Conservation (phyloP, 2,888 invertebrate genomes). For the Peribatodes rhomboidaria region DNA sequence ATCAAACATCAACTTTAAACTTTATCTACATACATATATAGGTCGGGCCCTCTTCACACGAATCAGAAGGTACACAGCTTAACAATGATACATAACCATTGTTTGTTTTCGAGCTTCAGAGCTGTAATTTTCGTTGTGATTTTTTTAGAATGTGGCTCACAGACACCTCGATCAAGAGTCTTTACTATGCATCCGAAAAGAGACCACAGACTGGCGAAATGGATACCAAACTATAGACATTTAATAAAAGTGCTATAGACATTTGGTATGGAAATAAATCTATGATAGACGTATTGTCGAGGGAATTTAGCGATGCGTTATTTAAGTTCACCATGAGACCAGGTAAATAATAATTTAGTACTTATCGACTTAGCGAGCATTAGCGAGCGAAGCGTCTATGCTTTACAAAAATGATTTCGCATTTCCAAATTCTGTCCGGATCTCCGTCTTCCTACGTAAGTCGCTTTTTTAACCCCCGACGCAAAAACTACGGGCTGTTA, state of each 20-base stretch:
- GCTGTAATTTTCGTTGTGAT: slow-evolving; percentile 5
- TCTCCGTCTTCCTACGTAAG: too few relatives aligned
- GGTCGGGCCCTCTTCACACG: background rate
- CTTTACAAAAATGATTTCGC: too few relatives aligned
- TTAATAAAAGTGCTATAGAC: too few relatives aligned
- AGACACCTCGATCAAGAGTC: slow-evolving; percentile 46
- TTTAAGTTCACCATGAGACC: slow-evolving; percentile 60
- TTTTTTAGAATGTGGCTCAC: slow-evolving; percentile 50
- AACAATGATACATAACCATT: slow-evolving; percentile 13
- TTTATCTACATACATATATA: too few relatives aligned
- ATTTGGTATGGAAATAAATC: slow-evolving; percentile 73
- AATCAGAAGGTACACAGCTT: slow-evolving; percentile 13
- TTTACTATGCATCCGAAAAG: slow-evolving; percentile 37
- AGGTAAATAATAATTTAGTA: too few relatives aligned
- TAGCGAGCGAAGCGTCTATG: too few relatives aligned
- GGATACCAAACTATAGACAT: slow-evolving; percentile 73
- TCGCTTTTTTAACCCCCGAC: too few relatives aligned
- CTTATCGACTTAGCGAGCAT: too few relatives aligned
- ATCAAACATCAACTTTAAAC: background rate
- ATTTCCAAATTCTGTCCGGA: too few relatives aligned
- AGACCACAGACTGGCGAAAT: slow-evolving; percentile 66
- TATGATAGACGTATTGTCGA: slow-evolving; percentile 65
- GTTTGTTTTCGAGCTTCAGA: background rate
- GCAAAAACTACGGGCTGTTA: too few relatives aligned
- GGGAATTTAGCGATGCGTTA: slow-evolving; percentile 65